phyloP scores from a whole-genome alignment of 2,888 invertebrate genomes.

The Oligia fasciuncula region DNA sequence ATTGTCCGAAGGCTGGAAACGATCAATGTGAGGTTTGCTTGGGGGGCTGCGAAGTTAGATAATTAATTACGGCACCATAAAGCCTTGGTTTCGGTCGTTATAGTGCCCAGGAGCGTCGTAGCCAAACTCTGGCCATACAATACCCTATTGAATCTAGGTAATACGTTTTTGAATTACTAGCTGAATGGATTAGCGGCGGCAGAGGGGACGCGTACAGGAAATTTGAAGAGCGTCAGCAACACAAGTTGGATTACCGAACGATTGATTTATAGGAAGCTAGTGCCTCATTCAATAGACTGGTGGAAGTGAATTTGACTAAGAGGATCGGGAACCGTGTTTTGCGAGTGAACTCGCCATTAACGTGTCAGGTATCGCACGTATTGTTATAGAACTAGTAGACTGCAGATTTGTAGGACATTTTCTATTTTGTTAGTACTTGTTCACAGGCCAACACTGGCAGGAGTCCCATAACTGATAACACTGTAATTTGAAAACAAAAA shows the following conservation, averaged over 20 bases:
- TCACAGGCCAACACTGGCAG: background rate
- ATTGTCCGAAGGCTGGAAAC: slow-evolving; percentile 73
- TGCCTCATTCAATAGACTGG: slow-evolving; percentile 37
- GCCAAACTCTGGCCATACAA: slow-evolving; percentile 71
- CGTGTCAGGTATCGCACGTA: background rate
- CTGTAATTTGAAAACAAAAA: background rate
- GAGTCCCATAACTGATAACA: background rate
- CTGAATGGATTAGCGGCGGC: slow-evolving; percentile 68
- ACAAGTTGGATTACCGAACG: slow-evolving; percentile 59
- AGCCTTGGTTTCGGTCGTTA: slow-evolving; percentile 76
- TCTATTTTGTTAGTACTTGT: background rate
- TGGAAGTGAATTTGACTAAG: slow-evolving; percentile 19
- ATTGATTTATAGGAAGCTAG: slow-evolving; percentile 52
- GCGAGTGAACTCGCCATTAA: slow-evolving; percentile 3
- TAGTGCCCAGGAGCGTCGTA: slow-evolving; percentile 81
- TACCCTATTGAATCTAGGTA: slow-evolving; percentile 78
- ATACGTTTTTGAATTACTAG: slow-evolving; percentile 80
- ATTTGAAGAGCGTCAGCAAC: slow-evolving; percentile 61
- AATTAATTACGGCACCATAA: slow-evolving; percentile 84
- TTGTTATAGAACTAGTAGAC: background rate
- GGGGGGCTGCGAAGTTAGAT: slow-evolving; percentile 78
- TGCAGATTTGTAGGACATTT: background rate
- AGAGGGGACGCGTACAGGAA: slow-evolving; percentile 56
- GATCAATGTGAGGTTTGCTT: slow-evolving; percentile 72
- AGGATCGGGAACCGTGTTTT: slow-evolving; percentile 20